Evolutionary conservation across 1,140 invertebrate genomes (phyloP).

Genomic region (Ganaspis sp.): DNA sequence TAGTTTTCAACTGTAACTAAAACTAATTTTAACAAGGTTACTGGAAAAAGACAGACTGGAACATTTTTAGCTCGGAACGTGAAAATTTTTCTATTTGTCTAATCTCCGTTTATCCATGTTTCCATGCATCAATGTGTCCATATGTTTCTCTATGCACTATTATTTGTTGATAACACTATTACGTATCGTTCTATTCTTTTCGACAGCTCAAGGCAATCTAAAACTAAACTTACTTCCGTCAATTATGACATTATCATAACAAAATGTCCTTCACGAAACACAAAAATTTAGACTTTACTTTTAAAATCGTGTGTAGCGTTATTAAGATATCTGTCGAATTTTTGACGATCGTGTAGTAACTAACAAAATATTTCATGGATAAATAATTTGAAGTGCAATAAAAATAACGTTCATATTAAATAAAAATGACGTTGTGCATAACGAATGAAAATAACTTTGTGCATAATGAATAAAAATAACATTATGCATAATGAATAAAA

Average conservation of each 20-base stretch:
- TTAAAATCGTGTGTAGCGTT: too few relatives aligned
- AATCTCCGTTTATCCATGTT: neutral
- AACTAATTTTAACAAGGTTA: conserved; percentile 62
- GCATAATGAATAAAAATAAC: too few relatives aligned
- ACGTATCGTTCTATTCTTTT: neutral
- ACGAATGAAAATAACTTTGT: too few relatives aligned
- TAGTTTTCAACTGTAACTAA: too few relatives aligned
- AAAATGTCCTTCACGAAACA: neutral
- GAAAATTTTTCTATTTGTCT: neutral
- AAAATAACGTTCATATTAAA: too few relatives aligned
- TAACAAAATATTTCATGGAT: too few relatives aligned
- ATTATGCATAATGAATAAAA: too few relatives aligned
- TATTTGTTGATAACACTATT: conserved; percentile 1
- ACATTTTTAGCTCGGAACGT: neutral
- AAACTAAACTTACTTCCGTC: conserved; percentile 4
- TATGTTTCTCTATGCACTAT: neutral
- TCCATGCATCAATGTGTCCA: too few relatives aligned
- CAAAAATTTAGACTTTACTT: neutral
- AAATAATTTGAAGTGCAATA: too few relatives aligned
- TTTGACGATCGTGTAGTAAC: neutral
- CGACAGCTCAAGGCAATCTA: neutral
- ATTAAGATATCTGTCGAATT: neutral
- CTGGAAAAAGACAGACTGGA: conserved; percentile 34
- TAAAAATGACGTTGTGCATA: too few relatives aligned
- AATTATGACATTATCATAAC: neutral